phyloP scores from a whole-genome alignment of 2,113 vertebrate species.

The Pycnonotus jocosus region DNA sequence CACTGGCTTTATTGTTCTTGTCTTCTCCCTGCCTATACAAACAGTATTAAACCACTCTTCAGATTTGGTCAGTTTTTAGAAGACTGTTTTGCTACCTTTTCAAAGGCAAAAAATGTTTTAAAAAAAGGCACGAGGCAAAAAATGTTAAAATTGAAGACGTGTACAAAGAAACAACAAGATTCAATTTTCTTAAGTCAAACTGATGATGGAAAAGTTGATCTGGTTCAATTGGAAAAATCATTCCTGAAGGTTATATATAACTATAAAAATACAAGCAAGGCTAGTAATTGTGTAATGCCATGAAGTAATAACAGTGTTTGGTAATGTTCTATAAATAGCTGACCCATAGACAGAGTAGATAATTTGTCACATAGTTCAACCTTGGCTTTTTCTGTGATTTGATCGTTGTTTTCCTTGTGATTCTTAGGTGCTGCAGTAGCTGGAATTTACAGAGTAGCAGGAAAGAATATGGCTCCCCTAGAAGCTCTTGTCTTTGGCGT shows the following conservation, averaged over 20 bases:
- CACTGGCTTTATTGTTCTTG: not conserved
- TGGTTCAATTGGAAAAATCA: not conserved
- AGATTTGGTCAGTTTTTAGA: not conserved
- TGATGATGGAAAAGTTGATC: not conserved
- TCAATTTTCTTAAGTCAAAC: not conserved
- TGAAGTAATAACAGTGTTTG: not conserved
- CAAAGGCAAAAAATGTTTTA: not conserved
- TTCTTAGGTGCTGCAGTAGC: slow-evolving; percentile 90
- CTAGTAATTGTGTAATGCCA: not conserved
- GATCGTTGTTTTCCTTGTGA: not conserved
- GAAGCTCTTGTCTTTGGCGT: slow-evolving; percentile 94
- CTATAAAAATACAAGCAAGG: not conserved
- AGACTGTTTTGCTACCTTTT: not conserved
- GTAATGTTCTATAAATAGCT: not conserved
- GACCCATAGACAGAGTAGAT: not conserved
- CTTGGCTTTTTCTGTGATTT: not conserved
- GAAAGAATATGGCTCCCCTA: slow-evolving; percentile 95
- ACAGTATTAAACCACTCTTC: not conserved
- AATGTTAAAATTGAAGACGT: not conserved
- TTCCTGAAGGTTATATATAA: not conserved
- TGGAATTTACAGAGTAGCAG: slow-evolving; percentile 93
- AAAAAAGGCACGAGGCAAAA: not conserved
- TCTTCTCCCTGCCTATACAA: not conserved
- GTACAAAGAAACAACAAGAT: not conserved
- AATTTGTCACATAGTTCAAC: not conserved